Evolutionary conservation across 2,113 vertebrate genomes (phyloP), one percentile per base, ranked within the genome.

Genomic region (Nothoprocta perdicaria): DNA sequence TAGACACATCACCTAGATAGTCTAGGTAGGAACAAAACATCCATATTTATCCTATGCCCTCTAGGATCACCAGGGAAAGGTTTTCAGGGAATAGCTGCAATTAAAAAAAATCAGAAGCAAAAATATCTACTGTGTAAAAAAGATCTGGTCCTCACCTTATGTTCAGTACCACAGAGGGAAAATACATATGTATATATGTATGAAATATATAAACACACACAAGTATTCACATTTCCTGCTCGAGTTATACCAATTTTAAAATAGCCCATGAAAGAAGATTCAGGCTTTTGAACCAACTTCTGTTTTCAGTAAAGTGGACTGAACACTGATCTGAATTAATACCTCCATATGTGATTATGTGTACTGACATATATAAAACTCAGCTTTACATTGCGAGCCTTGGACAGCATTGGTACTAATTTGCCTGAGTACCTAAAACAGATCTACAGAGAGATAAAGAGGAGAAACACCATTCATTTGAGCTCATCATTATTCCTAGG

Each of bases 141-240:
- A 88, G 71, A 72, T 88, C 90, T 72, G 45, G 38, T 72, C 40
- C 63, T 94, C 86, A 79, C 60, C 14, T 94, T 78, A 68, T 89
- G 72, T 46, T 87, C 81, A 94, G 84, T 65, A 87, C 91, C 87
- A 55, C 71, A 83, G 48, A 48, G 48, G 75, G 29, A 57, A 31
- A 57, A 57, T 31, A 57, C 14, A 55, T 53, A 24, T 19, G 23
- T 53, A 53, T 10, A 14, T 27, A 73, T 27, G 26, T 10, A 43
- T 4, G 31, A 90, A 5, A 45, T 22, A 45, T 53, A 52, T 6
- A 38, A 3, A 40, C 27, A 38, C 4, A 8, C 45, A 41, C 14
- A 58, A 18, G 60, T 5, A 33, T 26, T 87, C 22, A 17, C 31
- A 50, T 55, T 92, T 94, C 89, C 92, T 94, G 84, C 71, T 88